These are phyloP conservation scores for Armadillidium nasatum DNA, from an alignment of 1,140 invertebrate genomes.

Conservation along the genomic window DNA sequence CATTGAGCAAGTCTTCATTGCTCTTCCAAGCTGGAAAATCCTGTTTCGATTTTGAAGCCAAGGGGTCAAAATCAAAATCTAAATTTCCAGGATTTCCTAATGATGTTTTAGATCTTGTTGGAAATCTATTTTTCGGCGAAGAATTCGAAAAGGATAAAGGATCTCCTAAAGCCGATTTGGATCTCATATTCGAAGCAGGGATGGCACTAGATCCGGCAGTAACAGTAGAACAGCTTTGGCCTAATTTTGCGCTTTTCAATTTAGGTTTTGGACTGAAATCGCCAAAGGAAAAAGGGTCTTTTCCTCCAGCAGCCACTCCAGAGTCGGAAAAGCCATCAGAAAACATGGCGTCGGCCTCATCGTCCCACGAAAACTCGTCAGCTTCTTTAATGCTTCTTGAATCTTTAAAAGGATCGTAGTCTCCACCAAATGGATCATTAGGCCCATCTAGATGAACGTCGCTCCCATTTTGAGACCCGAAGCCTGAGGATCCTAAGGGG, in stretches of 20 bases:
- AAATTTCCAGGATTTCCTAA: conserved; percentile 31
- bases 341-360: conserved; percentile 39
- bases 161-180: conserved; percentile 41
- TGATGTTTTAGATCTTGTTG: conserved; percentile 39
- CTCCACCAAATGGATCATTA: conserved; percentile 41
- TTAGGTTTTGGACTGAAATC: conserved; percentile 30
- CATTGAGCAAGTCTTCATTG: conserved; percentile 43
- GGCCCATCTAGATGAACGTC: conserved; percentile 32
- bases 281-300: conserved; percentile 37
- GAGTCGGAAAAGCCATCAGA: conserved; percentile 26
- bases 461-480: conserved; percentile 32
- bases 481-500: conserved; percentile 32
- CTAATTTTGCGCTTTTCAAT: neutral
- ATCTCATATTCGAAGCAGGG: conserved; percentile 17
- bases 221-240: neutral
- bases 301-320: conserved; percentile 19
- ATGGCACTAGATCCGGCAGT: conserved; percentile 5
- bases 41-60: conserved; percentile 32
- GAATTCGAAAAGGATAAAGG: conserved; percentile 23
- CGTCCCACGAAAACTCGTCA: conserved; percentile 44
- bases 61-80: conserved; percentile 41
- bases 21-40: conserved; percentile 38
- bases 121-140: conserved; percentile 26
- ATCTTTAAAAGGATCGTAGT: conserved; percentile 43
- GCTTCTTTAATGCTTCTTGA: conserved; percentile 37